Evolutionary conservation across 1,140 invertebrate genomes (phyloP).

Genomic region (Zaprionus capensis): DNA sequence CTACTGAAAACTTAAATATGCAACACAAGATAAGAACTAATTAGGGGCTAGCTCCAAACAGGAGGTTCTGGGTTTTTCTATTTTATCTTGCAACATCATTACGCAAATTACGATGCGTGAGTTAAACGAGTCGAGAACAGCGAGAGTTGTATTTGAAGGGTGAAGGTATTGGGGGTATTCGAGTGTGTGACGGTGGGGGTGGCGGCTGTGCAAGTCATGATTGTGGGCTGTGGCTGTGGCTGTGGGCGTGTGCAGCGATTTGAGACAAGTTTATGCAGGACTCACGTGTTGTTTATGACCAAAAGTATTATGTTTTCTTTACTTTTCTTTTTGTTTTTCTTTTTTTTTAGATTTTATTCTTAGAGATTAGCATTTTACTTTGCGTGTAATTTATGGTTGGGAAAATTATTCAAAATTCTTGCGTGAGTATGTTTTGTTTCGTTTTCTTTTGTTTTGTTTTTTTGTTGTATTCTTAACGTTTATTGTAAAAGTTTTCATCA

Average conservation of each 20-base stretch:
- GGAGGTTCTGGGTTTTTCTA: conserved; percentile 1
- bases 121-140: conserved; percentile 12
- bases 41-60: conserved; percentile 12
- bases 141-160: not conserved
- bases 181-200: conserved; percentile 1
- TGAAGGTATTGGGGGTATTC: conserved; percentile 1
- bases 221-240: conserved; percentile 39
- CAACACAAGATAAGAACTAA: conserved; percentile 40
- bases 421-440: conserved; percentile 53
- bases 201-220: conserved; percentile 70
- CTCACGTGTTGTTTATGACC: conserved; percentile 79
- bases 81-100: conserved; percentile 11
- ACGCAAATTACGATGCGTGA: conserved; percentile 24
- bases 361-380: conserved; percentile 45
- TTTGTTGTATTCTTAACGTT: conserved; percentile 48
- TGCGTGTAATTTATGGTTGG: conserved; percentile 50
- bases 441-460: conserved; percentile 40
- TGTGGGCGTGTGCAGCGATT: conserved; percentile 67
- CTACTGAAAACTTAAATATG: conserved; percentile 50
- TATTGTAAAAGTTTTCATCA: conserved; percentile 58
- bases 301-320: conserved; percentile 52
- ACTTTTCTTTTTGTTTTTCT: conserved; percentile 45
- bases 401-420: conserved; percentile 69
- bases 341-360: conserved; percentile 25
- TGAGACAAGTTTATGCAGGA: conserved; percentile 76